phyloP scores from a whole-genome alignment of 2,113 vertebrate species.

The Thunnus maccoyii region DNA sequence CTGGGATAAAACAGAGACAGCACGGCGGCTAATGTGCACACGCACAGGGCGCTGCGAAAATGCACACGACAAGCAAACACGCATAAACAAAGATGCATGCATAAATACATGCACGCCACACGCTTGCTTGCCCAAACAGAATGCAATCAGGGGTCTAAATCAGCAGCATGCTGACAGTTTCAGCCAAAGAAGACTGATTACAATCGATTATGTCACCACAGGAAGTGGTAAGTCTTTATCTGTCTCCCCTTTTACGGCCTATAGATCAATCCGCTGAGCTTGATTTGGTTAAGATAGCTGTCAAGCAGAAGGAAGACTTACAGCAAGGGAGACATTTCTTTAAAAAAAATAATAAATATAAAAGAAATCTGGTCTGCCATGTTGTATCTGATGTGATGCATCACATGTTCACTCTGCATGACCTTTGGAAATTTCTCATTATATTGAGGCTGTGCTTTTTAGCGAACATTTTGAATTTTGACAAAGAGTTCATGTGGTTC shows the following conservation, averaged over 20 bases:
- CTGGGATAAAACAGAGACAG: conserved; percentile 60
- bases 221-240: conserved; percentile 67
- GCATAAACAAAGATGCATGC: background rate
- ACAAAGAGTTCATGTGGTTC: background rate
- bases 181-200: conserved; percentile 58
- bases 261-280: conserved; percentile 57
- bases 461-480: conserved; percentile 44
- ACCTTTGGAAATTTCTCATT: conserved; percentile 64
- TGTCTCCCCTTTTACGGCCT: conserved; percentile 45
- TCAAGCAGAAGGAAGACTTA: conserved; percentile 26
- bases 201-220: conserved; percentile 66
- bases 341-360: conserved; percentile 29
- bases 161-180: conserved; percentile 16
- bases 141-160: conserved; percentile 12
- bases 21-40: conserved; percentile 29
- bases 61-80: conserved; percentile 15
- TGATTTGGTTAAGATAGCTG: conserved; percentile 61
- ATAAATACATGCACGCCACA: background rate
- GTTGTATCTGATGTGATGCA: conserved; percentile 38
- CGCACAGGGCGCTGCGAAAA: conserved; percentile 6
- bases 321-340: background rate
- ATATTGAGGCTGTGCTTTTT: conserved; percentile 50
- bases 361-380: conserved; percentile 7
- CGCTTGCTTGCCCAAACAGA: conserved; percentile 1
- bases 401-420: conserved; percentile 30